Evolutionary conservation across 2,888 invertebrate genomes (phyloP).

Genomic region (Spilosoma lubricipeda): DNA sequence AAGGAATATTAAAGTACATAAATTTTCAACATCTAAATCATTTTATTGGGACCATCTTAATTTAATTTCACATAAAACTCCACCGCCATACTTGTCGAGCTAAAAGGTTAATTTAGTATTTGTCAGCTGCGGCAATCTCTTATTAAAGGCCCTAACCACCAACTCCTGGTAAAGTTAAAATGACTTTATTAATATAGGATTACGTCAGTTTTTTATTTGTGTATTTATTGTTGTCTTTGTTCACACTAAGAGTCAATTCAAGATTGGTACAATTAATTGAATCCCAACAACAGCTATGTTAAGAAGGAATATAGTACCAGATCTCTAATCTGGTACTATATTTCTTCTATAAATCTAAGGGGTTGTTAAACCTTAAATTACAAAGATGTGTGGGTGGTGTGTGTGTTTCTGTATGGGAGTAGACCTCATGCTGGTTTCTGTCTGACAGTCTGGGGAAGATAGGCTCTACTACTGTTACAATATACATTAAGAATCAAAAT

Average conservation of each 20-base stretch:
- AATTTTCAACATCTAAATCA: not conserved
- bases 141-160: slow-evolving; percentile 52
- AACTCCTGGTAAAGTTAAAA: not conserved
- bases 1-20: not conserved
- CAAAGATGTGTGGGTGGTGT: too few relatives aligned
- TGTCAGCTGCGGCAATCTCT: slow-evolving; percentile 56
- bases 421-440: too few relatives aligned
- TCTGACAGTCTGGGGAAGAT: too few relatives aligned
- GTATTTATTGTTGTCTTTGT: not conserved
- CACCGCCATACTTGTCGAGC: slow-evolving; percentile 59
- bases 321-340: not conserved
- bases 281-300: not conserved
- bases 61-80: slow-evolving; percentile 59
- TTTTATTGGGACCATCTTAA: slow-evolving; percentile 41
- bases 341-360: not conserved
- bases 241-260: not conserved
- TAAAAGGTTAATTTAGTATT: slow-evolving; percentile 72
- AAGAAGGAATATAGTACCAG: too few relatives aligned
- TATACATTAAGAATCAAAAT: too few relatives aligned
- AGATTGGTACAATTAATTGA: not conserved
- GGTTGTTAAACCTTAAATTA: too few relatives aligned
- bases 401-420: too few relatives aligned
- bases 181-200: not conserved
- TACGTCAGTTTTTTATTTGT: not conserved
- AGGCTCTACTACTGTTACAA: too few relatives aligned